phyloP scores from a whole-genome alignment of 2,888 invertebrate species.

The Spicauda simplicius region DNA sequence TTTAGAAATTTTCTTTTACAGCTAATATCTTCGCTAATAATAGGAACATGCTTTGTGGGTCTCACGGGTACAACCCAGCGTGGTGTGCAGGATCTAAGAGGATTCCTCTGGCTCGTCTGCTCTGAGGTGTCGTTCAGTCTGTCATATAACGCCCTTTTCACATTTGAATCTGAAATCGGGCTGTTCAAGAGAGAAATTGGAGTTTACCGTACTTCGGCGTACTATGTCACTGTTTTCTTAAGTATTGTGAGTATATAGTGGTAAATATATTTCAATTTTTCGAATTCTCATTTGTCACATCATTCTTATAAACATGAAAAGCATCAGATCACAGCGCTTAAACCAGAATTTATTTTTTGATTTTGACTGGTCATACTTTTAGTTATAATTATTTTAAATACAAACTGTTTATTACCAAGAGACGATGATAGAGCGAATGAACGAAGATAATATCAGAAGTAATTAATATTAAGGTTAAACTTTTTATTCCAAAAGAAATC shows the following conservation, averaged over 20 bases:
- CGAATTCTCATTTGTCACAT: no score
- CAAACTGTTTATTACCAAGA: no score
- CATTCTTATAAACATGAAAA: no score
- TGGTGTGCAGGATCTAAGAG: constrained; percentile 76
- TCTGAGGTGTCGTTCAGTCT: constrained; percentile 78
- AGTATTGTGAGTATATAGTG: constrained; percentile 63
- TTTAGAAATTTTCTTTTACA: constrained; percentile 45
- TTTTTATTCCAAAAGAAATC: no score
- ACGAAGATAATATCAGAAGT: no score
- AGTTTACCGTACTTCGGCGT: constrained; percentile 73
- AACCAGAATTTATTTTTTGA: no score
- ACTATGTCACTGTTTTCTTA: constrained; percentile 65
- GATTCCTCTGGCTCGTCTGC: constrained; percentile 77
- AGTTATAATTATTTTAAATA: no score
- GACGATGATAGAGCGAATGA: no score
- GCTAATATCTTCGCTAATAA: constrained; percentile 71
- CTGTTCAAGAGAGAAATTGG: constrained; percentile 75
- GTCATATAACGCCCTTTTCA: constrained; percentile 75
- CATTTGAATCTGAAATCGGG: constrained; percentile 68
- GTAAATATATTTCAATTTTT: no score
- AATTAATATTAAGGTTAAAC: no score
- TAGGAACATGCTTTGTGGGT: constrained; percentile 71
- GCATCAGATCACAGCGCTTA: no score
- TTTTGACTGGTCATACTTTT: no score
- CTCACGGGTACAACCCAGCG: constrained; percentile 72